Evolutionary conservation across 1,140 invertebrate genomes (phyloP), one percentile per base, ranked within the genome.

Genomic region (Sycophaga agraensis): DNA sequence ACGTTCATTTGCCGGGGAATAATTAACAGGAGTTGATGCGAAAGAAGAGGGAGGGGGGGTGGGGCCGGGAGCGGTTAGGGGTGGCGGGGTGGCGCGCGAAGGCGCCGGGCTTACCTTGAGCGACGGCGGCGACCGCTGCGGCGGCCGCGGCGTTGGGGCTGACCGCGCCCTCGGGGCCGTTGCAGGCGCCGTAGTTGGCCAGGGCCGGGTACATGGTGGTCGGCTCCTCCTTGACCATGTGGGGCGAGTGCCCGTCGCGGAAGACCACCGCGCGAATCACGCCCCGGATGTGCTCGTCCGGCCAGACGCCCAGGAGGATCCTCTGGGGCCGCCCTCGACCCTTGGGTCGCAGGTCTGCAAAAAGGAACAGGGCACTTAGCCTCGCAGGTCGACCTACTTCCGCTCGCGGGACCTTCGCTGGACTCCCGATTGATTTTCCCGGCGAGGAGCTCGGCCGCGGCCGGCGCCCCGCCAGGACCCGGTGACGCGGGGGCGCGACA

Each of bases 191-290:
- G 83, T 76, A 88, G 73, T 78, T 82, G 56, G 78, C 77, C 67
- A 82, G 64, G 49, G 70, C 73, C 16, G 79, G 79, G 58, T 80
- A 81, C 71, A 81, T 79, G 59, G 78, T 70, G 46, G 87, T 83
- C 59, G 85, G 82, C 69, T 90, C 89, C 69, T 91, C 89, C 75
- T 91, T 90, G 66, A 89, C 87, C 66, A 91, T 84, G 80, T 89
- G 86, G 22, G 83, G 79, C 46, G 83, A 86, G 64, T 85, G 82
- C 39, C 86, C 85, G 71, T 96, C 93, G 66, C 92, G 82, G 83
- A 95, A 96, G 21, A 96, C 93, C 34, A 95, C 93, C 21, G 92
- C 91, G 68, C 92, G 85, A 66, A 95, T 94, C 59, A 95, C 93
- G 42, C 91, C 91, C 68, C 91, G 87, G 70, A 95, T 93, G 74